phyloP scores from a whole-genome alignment of 2,888 invertebrate species.

The Selenia dentaria region DNA sequence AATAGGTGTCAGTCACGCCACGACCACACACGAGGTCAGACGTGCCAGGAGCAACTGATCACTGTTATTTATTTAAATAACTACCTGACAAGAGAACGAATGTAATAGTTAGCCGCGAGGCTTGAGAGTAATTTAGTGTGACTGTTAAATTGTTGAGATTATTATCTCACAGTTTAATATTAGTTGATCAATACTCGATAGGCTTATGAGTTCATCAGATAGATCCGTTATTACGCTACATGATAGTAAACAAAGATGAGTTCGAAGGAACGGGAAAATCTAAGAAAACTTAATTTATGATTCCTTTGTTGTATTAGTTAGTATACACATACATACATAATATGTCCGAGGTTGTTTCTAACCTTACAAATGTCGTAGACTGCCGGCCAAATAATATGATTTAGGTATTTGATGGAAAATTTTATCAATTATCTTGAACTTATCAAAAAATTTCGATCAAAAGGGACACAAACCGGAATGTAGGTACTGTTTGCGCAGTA shows the following conservation, averaged over 20 bases:
- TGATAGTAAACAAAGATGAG: neutral
- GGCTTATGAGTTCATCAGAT: neutral
- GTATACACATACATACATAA: too few species aligned
- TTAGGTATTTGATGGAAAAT: too few species aligned
- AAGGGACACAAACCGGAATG: too few species aligned
- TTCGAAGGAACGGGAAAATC: too few species aligned
- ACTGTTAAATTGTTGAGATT: constrained; percentile 26
- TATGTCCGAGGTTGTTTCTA: too few species aligned
- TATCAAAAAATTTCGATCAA: too few species aligned
- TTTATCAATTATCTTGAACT: too few species aligned
- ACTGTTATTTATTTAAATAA: constrained; percentile 64
- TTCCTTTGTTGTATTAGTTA: too few species aligned
- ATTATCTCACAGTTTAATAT: constrained; percentile 10
- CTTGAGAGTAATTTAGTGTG: constrained; percentile 23
- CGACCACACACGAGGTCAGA: constrained; percentile 65
- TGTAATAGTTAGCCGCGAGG: constrained; percentile 25
- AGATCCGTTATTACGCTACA: constrained; percentile 1
- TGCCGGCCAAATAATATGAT: too few species aligned
- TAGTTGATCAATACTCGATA: neutral
- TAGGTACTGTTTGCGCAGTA: too few species aligned
- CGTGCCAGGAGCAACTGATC: constrained; percentile 53
- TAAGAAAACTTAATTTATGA: too few species aligned
- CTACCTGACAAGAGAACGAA: constrained; percentile 33
- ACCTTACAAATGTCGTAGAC: too few species aligned
- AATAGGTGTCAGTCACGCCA: constrained; percentile 70